Conservation (phyloP, 1,140 invertebrate genomes). For the Planococcus citri region DNA sequence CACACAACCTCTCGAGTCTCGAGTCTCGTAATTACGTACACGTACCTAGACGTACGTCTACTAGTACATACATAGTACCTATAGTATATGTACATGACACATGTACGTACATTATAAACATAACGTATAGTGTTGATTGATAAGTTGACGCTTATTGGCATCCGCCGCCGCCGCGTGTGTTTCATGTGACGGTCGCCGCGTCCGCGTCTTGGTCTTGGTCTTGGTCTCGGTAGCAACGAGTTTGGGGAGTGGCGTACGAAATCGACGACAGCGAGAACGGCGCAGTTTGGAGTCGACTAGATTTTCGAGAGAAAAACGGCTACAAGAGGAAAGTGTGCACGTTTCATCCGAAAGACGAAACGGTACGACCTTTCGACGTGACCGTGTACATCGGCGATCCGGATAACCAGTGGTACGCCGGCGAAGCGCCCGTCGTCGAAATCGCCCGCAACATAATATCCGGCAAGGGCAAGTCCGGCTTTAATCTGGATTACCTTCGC, state of each 20-base stretch:
- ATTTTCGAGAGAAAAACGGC: constrained; percentile 82
- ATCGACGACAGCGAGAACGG: constrained; percentile 55
- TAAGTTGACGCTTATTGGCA: too few species aligned
- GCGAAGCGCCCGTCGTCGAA: constrained; percentile 52
- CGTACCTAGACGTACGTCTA: too few species aligned
- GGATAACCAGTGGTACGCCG: constrained; percentile 57
- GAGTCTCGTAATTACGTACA: too few species aligned
- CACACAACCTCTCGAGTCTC: too few species aligned
- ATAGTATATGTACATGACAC: too few species aligned
- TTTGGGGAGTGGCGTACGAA: constrained; percentile 86
- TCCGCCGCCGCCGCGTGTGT: too few species aligned
- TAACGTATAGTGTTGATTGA: too few species aligned
- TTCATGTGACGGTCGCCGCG: too few species aligned
- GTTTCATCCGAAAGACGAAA: constrained; percentile 49
- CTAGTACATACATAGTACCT: too few species aligned
- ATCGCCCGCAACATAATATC: constrained; percentile 66
- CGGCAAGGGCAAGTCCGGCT: constrained; percentile 65
- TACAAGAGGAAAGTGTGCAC: constrained; percentile 53
- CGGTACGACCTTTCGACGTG: constrained; percentile 46
- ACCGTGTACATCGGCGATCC: constrained; percentile 71
- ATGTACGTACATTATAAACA: too few species aligned
- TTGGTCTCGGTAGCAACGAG: constrained; percentile 47
- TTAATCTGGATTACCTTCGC: constrained; percentile 78
- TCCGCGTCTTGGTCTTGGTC: too few species aligned
- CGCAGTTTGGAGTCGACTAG: constrained; percentile 63